These are phyloP conservation scores for Porites cylindrica DNA, from an alignment of 92 coral and sea anemone genomes.

Conservation along the genomic window DNA sequence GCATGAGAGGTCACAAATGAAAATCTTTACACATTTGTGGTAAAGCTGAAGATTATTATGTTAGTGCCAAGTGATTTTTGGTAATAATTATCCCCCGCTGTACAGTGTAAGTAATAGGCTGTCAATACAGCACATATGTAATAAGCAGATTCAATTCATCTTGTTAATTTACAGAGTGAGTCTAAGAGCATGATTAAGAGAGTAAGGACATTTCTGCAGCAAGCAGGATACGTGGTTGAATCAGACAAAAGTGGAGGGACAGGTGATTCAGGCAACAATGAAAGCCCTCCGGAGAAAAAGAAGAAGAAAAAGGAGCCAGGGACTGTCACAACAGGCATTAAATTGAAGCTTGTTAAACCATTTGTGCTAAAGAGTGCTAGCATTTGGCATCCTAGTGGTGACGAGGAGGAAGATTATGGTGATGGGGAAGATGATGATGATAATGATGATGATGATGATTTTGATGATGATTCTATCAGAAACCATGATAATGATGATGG, in stretches of 20 bases:
- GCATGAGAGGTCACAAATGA: too few species aligned
- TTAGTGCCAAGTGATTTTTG: too few species aligned
- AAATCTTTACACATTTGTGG: too few species aligned
- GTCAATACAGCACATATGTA: too few species aligned
- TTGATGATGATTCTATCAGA: slow-evolving; percentile 31
- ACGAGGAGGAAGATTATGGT: slow-evolving; percentile 16
- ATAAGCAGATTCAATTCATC: neutral
- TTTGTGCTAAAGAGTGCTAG: slow-evolving; percentile 45
- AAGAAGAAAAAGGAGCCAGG: neutral
- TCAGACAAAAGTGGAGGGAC: slow-evolving; percentile 5
- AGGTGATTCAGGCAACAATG: neutral
- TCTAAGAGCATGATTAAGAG: neutral
- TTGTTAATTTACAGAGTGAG: slow-evolving; percentile 25
- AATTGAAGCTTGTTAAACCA: slow-evolving; percentile 59
- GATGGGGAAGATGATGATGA: slow-evolving; percentile 3
- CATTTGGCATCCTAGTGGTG: slow-evolving; percentile 24
- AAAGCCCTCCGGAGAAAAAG: slow-evolving; percentile 16
- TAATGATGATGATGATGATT: slow-evolving; percentile 19
- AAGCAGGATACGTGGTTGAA: slow-evolving; percentile 58
- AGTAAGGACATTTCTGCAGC: slow-evolving; percentile 49
- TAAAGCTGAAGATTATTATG: too few species aligned
- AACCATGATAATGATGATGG: neutral
- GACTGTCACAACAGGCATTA: neutral
- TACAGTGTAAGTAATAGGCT: too few species aligned
- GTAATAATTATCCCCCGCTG: too few species aligned